Conservation (phyloP, 2,113 vertebrate genomes). For the Ploceus nigricollis region DNA sequence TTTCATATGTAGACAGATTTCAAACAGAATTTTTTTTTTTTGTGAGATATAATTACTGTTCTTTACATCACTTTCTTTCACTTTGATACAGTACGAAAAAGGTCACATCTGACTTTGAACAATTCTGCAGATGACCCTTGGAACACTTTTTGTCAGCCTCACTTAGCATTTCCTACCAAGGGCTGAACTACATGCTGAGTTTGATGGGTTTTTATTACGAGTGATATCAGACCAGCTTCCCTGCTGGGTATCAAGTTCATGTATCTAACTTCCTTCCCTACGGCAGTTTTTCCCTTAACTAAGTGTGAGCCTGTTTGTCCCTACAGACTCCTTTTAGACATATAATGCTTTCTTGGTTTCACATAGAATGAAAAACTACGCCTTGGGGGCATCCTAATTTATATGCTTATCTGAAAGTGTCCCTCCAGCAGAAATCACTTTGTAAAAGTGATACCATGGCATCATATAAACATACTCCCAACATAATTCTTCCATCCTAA, state of each 20-base stretch:
- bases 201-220: constrained; percentile 65
- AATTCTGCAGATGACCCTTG: constrained; percentile 43
- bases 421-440: neutral
- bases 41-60: neutral
- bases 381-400: neutral
- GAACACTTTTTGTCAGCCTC: constrained; percentile 33
- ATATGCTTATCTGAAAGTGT: constrained; percentile 37
- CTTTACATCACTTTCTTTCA: neutral
- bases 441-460: neutral
- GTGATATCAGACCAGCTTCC: constrained; percentile 46
- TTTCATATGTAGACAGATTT: neutral
- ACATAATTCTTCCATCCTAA: neutral
- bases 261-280: constrained; percentile 8
- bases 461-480: neutral
- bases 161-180: constrained; percentile 40
- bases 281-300: constrained; percentile 52
- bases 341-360: neutral
- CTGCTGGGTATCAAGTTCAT: constrained; percentile 48
- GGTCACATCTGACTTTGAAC: neutral
- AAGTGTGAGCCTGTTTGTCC: constrained; percentile 14
- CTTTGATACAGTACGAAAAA: neutral
- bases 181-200: constrained; percentile 37
- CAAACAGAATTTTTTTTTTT: neutral
- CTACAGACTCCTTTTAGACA: constrained; percentile 21
- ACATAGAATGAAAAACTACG: neutral